phyloP scores from a whole-genome alignment of 2,797 vertebrate species.

The Dryobates pubescens region DNA sequence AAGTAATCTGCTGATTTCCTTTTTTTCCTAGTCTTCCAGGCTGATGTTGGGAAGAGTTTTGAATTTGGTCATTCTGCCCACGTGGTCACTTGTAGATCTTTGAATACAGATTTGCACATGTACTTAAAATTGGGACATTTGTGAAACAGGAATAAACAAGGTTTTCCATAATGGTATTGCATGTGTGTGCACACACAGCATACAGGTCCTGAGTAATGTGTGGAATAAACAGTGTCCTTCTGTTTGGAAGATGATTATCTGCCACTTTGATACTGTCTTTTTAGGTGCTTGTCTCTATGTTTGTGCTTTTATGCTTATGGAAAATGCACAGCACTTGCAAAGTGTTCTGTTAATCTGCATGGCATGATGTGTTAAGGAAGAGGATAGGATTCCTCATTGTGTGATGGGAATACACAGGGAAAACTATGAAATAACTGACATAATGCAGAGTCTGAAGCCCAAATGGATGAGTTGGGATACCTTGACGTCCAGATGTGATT shows the following conservation, averaged over 20 bases:
- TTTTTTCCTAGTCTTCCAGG: not conserved
- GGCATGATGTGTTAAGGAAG: not conserved
- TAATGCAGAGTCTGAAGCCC: not conserved
- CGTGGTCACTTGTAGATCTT: not conserved
- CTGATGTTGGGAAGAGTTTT: not conserved
- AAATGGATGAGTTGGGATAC: not conserved
- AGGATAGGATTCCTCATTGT: not conserved
- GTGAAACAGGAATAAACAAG: not conserved
- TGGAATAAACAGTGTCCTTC: not conserved
- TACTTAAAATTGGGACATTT: not conserved
- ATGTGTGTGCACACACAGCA: not conserved
- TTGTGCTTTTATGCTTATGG: not conserved
- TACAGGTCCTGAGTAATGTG: not conserved
- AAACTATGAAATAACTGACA: not conserved
- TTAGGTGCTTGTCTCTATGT: not conserved
- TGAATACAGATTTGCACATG: not conserved
- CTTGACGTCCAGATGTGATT: not conserved
- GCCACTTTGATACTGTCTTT: not conserved
- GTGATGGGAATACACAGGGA: not conserved
- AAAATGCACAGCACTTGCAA: not conserved
- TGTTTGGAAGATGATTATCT: conserved; percentile 22
- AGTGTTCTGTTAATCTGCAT: not conserved
- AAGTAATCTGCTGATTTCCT: not conserved
- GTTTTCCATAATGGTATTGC: not conserved
- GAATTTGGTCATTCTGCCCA: not conserved